Evolutionary conservation across 1,140 invertebrate genomes (phyloP).

Genomic region (Heliconius eleuchia): DNA sequence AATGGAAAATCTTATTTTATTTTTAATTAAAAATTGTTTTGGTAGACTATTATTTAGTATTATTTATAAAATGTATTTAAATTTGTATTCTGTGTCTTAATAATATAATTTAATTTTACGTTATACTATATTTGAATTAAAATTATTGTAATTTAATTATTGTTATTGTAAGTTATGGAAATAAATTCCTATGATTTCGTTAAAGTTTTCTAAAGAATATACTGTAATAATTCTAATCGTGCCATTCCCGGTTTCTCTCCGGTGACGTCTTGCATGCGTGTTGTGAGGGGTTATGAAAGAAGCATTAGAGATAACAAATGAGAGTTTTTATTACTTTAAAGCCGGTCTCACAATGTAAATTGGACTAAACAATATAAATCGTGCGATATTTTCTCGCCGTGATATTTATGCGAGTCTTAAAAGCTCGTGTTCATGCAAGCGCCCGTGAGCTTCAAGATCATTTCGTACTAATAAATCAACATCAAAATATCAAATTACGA

Average conservation of each 20-base stretch:
- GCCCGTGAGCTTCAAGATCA: conserved; percentile 13
- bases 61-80: too few species aligned
- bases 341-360: conserved; percentile 17
- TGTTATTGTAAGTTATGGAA: too few species aligned
- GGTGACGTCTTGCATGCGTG: conserved; percentile 44
- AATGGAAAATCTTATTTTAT: too few species aligned
- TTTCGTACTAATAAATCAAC: conserved; percentile 21
- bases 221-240: conserved; percentile 22
- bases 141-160: too few species aligned
- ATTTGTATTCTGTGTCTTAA: too few species aligned
- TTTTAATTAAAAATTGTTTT: too few species aligned
- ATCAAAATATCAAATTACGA: conserved; percentile 22
- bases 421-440: conserved; percentile 18
- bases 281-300: conserved; percentile 41
- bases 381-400: conserved; percentile 32
- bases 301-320: conserved; percentile 44
- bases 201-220: background rate
- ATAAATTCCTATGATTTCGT: background rate
- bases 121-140: too few species aligned
- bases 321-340: conserved; percentile 41
- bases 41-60: too few species aligned
- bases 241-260: conserved; percentile 39
- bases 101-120: too few species aligned
- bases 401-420: conserved; percentile 34
- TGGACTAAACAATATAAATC: conserved; percentile 39